Base-by-base conservation (phyloP, 2,797 vertebrate genomes). In the Crocodylus rhombifer region DNA sequence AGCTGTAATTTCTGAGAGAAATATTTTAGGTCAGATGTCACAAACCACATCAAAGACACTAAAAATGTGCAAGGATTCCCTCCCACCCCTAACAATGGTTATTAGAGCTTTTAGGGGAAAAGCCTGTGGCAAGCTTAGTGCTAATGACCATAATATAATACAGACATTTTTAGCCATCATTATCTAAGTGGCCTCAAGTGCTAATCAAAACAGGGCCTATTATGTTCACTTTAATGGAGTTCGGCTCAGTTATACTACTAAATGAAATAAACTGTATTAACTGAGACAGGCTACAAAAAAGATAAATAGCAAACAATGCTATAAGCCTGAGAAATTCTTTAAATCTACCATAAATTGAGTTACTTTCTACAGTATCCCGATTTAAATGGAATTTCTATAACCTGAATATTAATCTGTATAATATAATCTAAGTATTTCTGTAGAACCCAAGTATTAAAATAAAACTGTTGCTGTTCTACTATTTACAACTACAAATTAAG, bases 201-300 rank as follows among this genome's bases (percentile, higher is more conserved):
- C 92, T 95, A 95, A 96, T 92, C 94, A 96, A 95, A 96, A 88
- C 86, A 95, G 86, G 62, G 56, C 77, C 77, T 89, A 30, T 82
- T 96, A 95, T 91, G 95, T 74, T 88, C 87, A 63, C 81, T 90
- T 91, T 95, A 94, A 96, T 92, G 80, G 88, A 28, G 87, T 96
- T 94, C 94, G 64, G 84, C 85, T 93, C 94, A 94, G 88, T 89
- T 92, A 92, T 86, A 87, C 74, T 94, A 21, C 78, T 95, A 95
- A 95, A 93, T 82, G 69, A 69, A 94, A 96, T 30, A 91, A 96
- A 92, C 64, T 75, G 85, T 89, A 95, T 92, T 90, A 95, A 93
- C 21, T 71, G 87, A 96, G 87, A 82, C 79, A 88, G 92, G 71
- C 88, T 87, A 95, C 3, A 1, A 87, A 91, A 75, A 64, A 96